A percentile compares a stretch with the other conserved stretches of the same genome.
These are phyloP conservation scores for Periplaneta americana DNA, from an alignment of 1,140 invertebrate species.

Conservation along the genomic window DNA sequence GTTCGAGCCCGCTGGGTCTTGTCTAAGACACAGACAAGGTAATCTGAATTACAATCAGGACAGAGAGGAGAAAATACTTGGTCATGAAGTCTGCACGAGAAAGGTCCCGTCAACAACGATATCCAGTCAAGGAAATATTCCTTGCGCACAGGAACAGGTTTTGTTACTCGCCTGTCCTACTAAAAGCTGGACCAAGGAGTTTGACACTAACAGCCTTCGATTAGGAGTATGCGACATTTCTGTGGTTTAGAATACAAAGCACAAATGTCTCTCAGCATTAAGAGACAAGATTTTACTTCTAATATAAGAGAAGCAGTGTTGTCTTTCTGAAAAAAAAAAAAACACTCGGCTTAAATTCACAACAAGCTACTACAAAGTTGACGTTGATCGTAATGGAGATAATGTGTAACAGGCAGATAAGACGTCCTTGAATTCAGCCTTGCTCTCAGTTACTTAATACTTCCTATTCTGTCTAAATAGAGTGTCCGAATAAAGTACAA, in stretches of 20 bases:
- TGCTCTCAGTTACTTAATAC: too few species aligned
- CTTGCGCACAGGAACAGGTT: background rate
- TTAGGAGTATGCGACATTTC: background rate
- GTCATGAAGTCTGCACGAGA: background rate
- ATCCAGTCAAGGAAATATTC: background rate
- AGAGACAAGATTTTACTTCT: too few species aligned
- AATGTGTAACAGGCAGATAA: too few species aligned
- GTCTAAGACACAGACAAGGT: background rate
- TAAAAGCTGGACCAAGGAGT: background rate
- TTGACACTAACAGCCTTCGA: background rate
- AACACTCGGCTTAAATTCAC: too few species aligned
- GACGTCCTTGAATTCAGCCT: too few species aligned
- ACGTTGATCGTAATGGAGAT: too few species aligned
- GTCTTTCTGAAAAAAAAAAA: too few species aligned
- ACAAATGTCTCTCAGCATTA: background rate
- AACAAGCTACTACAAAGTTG: too few species aligned
- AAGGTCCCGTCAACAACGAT: background rate
- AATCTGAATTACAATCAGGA: background rate
- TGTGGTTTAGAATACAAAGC: background rate
- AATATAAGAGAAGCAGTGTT: too few species aligned
- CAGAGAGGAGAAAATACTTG: background rate
- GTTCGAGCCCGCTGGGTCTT: background rate
- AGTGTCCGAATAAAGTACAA: too few species aligned
- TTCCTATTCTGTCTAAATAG: too few species aligned
- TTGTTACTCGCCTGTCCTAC: background rate